These are phyloP conservation scores for Chaunax sp. DNA, from an alignment of 2,797 vertebrate genomes.

Conservation along the genomic window DNA sequence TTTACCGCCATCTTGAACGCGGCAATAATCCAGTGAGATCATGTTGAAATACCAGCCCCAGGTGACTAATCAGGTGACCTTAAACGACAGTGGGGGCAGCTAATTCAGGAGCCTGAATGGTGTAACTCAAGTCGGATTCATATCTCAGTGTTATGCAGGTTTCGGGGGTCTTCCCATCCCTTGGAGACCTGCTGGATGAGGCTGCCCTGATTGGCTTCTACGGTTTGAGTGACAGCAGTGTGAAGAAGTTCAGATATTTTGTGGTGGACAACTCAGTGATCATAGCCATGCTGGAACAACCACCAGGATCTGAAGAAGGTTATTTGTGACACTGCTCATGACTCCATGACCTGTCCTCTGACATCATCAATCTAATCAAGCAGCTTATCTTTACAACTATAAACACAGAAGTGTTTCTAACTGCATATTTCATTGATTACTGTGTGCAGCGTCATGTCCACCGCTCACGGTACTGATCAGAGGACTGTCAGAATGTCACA, in stretches of 20 bases:
- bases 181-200: neutral
- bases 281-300: conserved; percentile 91
- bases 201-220: conserved; percentile 21
- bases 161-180: conserved; percentile 6
- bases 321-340: conserved; percentile 49
- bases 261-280: conserved; percentile 93
- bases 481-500: conserved; percentile 89
- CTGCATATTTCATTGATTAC: neutral
- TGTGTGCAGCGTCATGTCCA: conserved; percentile 15
- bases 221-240: conserved; percentile 1
- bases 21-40: no score
- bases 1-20: no score
- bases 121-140: no score
- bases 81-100: no score
- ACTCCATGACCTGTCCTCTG: no score
- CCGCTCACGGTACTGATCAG: conserved; percentile 88
- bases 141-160: conserved; percentile 63
- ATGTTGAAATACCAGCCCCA: no score
- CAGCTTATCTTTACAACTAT: no score
- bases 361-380: no score
- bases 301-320: conserved; percentile 88
- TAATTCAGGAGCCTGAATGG: no score
- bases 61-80: no score
- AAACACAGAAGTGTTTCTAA: neutral
- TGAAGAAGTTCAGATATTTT: conserved; percentile 87